Conservation (phyloP, 2,113 vertebrate species). For the Phaethornis superciliosus region DNA sequence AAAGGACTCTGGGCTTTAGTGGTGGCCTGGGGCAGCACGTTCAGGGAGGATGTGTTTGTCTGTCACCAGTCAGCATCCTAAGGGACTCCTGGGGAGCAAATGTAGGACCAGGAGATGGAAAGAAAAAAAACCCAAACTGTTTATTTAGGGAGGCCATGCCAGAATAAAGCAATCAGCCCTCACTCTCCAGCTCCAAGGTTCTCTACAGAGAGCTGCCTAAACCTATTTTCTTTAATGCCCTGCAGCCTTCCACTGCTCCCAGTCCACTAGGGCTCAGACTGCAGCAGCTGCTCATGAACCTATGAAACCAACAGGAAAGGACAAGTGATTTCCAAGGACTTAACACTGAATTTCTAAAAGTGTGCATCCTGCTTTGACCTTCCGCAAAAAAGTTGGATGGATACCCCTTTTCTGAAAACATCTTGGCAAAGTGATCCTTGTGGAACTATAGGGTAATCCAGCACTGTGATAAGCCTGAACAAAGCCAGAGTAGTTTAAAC, state of each 20-base stretch:
- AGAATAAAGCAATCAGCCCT: conserved; percentile 21
- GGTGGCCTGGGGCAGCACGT: neutral
- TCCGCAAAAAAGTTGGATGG: neutral
- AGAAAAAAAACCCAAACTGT: neutral
- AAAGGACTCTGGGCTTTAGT: neutral
- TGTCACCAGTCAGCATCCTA: neutral
- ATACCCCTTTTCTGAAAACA: neutral
- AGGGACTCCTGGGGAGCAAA: neutral
- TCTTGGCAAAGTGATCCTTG: neutral
- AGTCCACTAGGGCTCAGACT: conserved; percentile 12
- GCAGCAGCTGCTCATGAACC: conserved; percentile 31
- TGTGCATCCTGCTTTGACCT: neutral
- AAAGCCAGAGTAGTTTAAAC: neutral
- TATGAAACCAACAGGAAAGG: conserved; percentile 35
- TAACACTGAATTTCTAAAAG: neutral
- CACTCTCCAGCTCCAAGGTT: neutral
- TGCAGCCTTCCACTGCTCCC: neutral
- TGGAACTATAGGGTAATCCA: neutral
- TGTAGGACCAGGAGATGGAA: neutral
- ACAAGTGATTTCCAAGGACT: conserved; percentile 12
- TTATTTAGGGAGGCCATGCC: neutral
- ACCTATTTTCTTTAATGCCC: conserved; percentile 37
- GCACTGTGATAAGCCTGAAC: neutral
- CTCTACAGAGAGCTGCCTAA: conserved; percentile 25
- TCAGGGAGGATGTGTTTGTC: neutral